phyloP scores from a whole-genome alignment of 1,140 invertebrate genomes.

The Conopomorpha cramerella region DNA sequence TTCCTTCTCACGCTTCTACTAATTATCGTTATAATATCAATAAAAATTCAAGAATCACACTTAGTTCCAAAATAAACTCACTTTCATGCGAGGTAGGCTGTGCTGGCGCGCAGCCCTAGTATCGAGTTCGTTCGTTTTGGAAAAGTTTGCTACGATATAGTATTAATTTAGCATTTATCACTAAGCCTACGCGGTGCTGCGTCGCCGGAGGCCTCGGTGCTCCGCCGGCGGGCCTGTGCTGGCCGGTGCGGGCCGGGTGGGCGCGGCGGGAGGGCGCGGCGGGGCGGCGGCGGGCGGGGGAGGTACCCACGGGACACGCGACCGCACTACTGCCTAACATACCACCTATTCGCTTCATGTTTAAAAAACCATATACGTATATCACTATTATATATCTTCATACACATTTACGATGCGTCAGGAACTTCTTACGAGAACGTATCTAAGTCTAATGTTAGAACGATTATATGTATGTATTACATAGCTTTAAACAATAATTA shows the following conservation, averaged over 20 bases:
- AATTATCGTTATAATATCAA: slow-evolving; percentile 60
- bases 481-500: slow-evolving; percentile 63
- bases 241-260: not conserved
- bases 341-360: slow-evolving; percentile 53
- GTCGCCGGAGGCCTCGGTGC: slow-evolving; percentile 41
- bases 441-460: slow-evolving; percentile 62
- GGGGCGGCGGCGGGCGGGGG: slow-evolving; percentile 9
- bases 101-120: slow-evolving; percentile 66
- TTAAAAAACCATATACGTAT: slow-evolving; percentile 55
- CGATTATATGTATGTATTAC: slow-evolving; percentile 65
- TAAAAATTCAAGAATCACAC: slow-evolving; percentile 69
- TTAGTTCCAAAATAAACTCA: slow-evolving; percentile 73
- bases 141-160: slow-evolving; percentile 65
- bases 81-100: slow-evolving; percentile 71
- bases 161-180: slow-evolving; percentile 55
- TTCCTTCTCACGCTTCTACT: slow-evolving; percentile 54
- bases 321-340: slow-evolving; percentile 51
- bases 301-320: slow-evolving; percentile 39
- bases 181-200: slow-evolving; percentile 58
- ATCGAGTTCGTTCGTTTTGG: slow-evolving; percentile 71
- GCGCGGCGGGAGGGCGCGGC: not conserved
- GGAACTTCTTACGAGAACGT: slow-evolving; percentile 63
- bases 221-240: not conserved
- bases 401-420: slow-evolving; percentile 57
- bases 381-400: slow-evolving; percentile 57